Conservation (phyloP, 2,888 invertebrate genomes). For the Siphlonurus alternatus region DNA sequence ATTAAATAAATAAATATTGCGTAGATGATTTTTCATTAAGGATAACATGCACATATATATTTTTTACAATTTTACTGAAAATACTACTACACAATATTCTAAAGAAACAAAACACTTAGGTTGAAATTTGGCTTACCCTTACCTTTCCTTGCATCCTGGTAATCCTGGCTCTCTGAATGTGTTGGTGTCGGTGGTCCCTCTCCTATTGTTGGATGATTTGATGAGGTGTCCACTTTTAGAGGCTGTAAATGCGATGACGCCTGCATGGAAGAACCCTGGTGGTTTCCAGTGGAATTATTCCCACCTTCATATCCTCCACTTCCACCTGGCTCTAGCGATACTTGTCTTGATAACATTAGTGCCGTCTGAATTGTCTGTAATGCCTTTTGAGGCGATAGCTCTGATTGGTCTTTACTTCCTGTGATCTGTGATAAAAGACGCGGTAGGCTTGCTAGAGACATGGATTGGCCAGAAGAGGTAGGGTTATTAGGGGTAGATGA, state of each 20-base stretch:
- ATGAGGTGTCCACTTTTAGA: constrained; percentile 33
- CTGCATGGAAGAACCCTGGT: background rate
- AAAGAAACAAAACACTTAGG: too few species aligned
- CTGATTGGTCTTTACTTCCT: constrained; percentile 31
- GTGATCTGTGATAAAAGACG: constrained; percentile 33
- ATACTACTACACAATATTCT: too few species aligned
- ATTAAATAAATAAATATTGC: too few species aligned
- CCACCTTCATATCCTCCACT: too few species aligned
- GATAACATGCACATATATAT: too few species aligned
- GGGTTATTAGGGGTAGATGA: constrained; percentile 8
- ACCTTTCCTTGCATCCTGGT: constrained; percentile 45
- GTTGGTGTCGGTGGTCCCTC: constrained; percentile 64
- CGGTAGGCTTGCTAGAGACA: constrained; percentile 31
- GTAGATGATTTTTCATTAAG: too few species aligned
- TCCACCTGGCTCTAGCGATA: constrained; percentile 13
- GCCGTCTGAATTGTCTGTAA: constrained; percentile 36
- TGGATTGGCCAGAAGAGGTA: constrained; percentile 26
- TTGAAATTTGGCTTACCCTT: too few species aligned
- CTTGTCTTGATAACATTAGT: constrained; percentile 22
- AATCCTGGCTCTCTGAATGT: constrained; percentile 41
- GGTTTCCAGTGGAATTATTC: constrained; percentile 5
- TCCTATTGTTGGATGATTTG: constrained; percentile 21
- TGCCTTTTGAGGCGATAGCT: constrained; percentile 35
- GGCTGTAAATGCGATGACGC: constrained; percentile 21
- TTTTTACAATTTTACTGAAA: too few species aligned